Conservation (phyloP, 2,797 vertebrate genomes). For the Oreonectes daqikongensis region DNA sequence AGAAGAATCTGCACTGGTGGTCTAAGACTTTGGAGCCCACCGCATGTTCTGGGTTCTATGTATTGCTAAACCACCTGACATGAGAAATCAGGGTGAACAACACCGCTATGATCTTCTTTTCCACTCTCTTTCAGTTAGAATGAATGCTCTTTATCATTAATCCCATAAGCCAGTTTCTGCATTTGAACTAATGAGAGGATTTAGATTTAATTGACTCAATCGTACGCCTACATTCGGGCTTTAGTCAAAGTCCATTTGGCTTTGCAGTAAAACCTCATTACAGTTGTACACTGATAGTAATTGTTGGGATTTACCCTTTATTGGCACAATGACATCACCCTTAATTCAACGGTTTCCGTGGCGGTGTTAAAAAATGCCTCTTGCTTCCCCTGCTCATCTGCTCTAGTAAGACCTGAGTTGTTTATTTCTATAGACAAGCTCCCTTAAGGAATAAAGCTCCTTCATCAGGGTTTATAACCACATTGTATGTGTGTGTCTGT, state of each 20-base stretch:
- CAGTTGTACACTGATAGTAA: conserved; percentile 4
- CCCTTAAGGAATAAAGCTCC: background rate
- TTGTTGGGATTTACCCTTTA: background rate
- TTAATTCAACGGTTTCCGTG: conserved; percentile 26
- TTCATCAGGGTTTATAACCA: background rate
- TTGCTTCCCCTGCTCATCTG: background rate
- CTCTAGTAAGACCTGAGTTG: background rate
- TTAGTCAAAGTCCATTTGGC: conserved; percentile 45
- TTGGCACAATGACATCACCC: background rate
- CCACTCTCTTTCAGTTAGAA: conserved; percentile 14
- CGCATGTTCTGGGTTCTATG: too few species aligned
- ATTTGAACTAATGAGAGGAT: conserved; percentile 34
- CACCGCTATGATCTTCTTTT: background rate
- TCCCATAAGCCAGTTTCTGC: conserved; percentile 4
- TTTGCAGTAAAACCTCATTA: conserved; percentile 31
- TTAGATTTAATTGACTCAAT: conserved; percentile 34
- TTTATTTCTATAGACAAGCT: background rate
- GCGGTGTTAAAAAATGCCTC: conserved; percentile 3
- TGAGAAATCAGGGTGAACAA: background rate
- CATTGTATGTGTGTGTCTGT: conserved; percentile 27
- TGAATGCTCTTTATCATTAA: conserved; percentile 15
- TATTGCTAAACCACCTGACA: background rate
- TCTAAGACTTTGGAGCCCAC: too few species aligned
- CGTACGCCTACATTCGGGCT: conserved; percentile 24
- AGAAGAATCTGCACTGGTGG: background rate